Conservation (phyloP, 2,888 invertebrate genomes). For the Drosophila mimetica region DNA sequence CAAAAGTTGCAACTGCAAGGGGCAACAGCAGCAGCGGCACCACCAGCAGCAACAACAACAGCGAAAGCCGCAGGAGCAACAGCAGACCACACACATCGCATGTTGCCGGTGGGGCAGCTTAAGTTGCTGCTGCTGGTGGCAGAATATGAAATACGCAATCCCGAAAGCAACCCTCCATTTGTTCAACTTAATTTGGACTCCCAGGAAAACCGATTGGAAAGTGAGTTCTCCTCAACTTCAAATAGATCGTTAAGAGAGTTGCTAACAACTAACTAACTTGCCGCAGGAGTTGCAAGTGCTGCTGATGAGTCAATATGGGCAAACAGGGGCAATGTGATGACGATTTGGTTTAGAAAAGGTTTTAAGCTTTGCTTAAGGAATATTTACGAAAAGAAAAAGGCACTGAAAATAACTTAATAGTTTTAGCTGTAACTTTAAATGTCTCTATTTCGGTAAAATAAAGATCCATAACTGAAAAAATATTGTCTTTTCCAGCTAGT, state of each 20-base stretch:
- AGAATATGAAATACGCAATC: constrained; percentile 33
- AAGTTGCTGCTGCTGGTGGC: constrained; percentile 17
- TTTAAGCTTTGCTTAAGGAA: too few species aligned
- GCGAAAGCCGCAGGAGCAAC: constrained; percentile 35
- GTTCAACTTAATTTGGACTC: constrained; percentile 41
- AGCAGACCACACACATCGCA: constrained; percentile 67
- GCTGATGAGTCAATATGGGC: constrained; percentile 8
- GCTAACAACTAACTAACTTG: constrained; percentile 22
- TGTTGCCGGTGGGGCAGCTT: constrained; percentile 30
- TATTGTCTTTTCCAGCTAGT: too few species aligned
- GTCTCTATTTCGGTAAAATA: too few species aligned
- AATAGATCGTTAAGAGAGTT: neutral
- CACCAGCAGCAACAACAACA: constrained; percentile 49
- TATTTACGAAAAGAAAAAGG: too few species aligned
- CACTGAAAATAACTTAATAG: too few species aligned
- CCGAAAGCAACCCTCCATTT: constrained; percentile 28
- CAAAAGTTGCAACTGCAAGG: constrained; percentile 71
- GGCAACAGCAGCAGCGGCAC: constrained; percentile 38
- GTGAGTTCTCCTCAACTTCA: constrained; percentile 1
- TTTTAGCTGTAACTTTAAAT: too few species aligned
- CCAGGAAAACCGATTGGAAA: constrained; percentile 33
- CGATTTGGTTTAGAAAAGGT: neutral
- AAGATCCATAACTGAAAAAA: too few species aligned
- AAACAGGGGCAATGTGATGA: neutral
- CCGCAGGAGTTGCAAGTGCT: constrained; percentile 1